Evolutionary conservation across 2,113 vertebrate genomes (phyloP).

Genomic region (Pogona vitticeps): DNA sequence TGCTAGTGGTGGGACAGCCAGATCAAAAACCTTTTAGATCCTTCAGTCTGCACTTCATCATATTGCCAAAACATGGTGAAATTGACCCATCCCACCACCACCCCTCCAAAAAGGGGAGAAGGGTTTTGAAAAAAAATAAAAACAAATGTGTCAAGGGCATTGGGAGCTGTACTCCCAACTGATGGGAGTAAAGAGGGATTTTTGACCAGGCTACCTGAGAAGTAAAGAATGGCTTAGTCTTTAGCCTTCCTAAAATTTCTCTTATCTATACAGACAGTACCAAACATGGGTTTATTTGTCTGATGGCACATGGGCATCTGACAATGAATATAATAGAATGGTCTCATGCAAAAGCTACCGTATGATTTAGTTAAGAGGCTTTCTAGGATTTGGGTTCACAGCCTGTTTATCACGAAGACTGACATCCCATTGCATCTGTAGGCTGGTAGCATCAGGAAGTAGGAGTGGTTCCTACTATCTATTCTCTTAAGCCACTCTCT

Average conservation of each 20-base stretch:
- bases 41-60: background rate
- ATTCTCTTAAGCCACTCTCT: background rate
- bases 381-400: no score
- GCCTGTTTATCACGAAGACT: background rate
- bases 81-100: no score
- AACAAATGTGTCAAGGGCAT: no score
- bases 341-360: background rate
- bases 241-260: background rate
- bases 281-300: background rate
- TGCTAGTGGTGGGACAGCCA: no score
- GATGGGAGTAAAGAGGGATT: background rate
- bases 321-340: background rate
- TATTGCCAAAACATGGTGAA: background rate
- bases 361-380: background rate
- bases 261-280: background rate
- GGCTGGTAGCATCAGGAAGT: background rate
- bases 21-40: background rate
- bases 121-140: no score
- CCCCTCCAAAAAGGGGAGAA: no score
- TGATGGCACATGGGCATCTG: background rate
- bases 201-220: background rate
- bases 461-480: background rate
- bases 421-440: background rate
- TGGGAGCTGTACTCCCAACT: background rate
- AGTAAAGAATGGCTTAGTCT: background rate